Conservation (phyloP, 2,797 vertebrate species). For the Thripadectes ignobilis region DNA sequence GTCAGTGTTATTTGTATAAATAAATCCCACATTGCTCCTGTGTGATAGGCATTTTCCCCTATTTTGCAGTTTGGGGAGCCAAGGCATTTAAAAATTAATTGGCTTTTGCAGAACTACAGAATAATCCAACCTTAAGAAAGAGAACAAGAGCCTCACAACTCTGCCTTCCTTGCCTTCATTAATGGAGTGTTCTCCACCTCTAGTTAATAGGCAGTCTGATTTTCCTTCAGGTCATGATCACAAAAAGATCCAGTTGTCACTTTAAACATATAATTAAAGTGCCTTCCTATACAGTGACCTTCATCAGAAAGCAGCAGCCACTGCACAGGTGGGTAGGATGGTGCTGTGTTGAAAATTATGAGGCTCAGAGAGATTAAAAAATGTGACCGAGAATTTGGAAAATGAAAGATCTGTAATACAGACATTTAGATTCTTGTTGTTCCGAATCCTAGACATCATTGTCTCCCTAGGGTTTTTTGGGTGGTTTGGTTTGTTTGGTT, state of each 20-base stretch:
- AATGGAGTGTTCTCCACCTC: not conserved
- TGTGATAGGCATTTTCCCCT: not conserved
- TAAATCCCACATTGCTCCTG: not conserved
- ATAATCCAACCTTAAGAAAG: not conserved
- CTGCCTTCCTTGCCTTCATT: not conserved
- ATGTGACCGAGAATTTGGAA: not conserved
- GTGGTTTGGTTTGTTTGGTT: not conserved
- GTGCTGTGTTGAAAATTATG: not conserved
- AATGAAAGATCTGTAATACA: not conserved
- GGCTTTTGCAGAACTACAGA: not conserved
- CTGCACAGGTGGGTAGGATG: not conserved
- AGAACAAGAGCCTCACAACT: not conserved
- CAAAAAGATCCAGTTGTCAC: not conserved
- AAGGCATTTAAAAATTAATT: not conserved
- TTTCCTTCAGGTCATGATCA: not conserved
- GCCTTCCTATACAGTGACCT: not conserved
- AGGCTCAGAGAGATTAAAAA: not conserved
- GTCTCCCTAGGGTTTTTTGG: accelerated
- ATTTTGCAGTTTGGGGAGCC: not conserved
- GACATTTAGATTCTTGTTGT: not conserved
- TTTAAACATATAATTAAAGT: not conserved
- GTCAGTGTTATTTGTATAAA: not conserved
- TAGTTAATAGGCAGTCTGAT: not conserved
- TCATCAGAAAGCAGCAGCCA: not conserved
- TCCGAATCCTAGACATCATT: not conserved